These are phyloP conservation scores for Aproaerema taeniolella DNA, from an alignment of 2,888 invertebrate species.

Conservation along the genomic window DNA sequence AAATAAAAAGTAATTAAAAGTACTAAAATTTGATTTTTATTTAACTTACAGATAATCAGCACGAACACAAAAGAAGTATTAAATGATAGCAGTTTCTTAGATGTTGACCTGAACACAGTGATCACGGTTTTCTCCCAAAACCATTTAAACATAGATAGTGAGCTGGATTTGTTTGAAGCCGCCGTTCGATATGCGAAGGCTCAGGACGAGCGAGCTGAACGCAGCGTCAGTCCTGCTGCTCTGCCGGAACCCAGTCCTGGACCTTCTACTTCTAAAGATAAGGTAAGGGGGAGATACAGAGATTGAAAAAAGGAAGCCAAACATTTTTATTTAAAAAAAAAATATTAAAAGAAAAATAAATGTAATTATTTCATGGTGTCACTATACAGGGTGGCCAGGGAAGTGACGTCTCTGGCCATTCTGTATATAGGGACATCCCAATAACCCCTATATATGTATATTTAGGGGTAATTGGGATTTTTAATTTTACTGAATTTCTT, in stretches of 20 bases:
- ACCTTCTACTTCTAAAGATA: conserved; percentile 57
- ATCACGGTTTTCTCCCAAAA: conserved; percentile 86
- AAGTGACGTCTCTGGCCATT: too few species aligned
- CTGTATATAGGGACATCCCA: too few species aligned
- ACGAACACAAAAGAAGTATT: conserved; percentile 86
- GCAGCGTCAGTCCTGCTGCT: conserved; percentile 42
- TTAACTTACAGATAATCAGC: conserved; percentile 80
- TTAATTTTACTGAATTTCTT: too few species aligned
- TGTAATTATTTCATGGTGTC: too few species aligned
- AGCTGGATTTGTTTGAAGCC: conserved; percentile 86
- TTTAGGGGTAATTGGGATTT: too few species aligned
- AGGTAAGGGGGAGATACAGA: too few species aligned
- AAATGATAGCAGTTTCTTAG: conserved; percentile 85
- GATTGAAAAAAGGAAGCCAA: too few species aligned
- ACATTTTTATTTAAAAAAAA: not conserved
- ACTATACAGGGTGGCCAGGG: too few species aligned
- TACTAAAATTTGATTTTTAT: too few species aligned
- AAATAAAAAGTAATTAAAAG: too few species aligned
- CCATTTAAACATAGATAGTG: conserved; percentile 84
- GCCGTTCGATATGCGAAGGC: conserved; percentile 75
- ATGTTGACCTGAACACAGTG: conserved; percentile 85
- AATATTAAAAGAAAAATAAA: not conserved
- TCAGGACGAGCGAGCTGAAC: conserved; percentile 49
- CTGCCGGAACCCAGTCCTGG: conserved; percentile 51
- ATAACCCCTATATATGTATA: too few species aligned